These are phyloP conservation scores for Dendroctonus ponderosae DNA, from an alignment of 1,140 invertebrate species.

Conservation along the genomic window DNA sequence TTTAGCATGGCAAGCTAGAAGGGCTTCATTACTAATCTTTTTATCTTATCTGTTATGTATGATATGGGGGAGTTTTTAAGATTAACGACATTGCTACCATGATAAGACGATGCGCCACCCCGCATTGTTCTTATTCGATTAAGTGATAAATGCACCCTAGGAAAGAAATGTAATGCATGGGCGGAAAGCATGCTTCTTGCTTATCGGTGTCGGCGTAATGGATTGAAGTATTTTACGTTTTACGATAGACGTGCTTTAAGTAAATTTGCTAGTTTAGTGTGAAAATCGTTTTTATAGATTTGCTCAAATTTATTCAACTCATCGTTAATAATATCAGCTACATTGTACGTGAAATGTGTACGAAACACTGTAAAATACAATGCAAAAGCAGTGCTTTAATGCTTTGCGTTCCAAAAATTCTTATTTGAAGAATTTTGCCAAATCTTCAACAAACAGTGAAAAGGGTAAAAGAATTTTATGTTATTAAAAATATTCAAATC, in stretches of 20 bases:
- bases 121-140: slow-evolving; percentile 13
- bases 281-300: no score
- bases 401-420: no score
- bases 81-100: neutral
- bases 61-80: neutral
- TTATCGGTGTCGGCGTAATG: slow-evolving; percentile 13
- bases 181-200: slow-evolving; percentile 18
- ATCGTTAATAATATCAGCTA: no score
- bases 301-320: no score
- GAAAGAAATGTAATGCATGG: slow-evolving; percentile 16
- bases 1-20: no score
- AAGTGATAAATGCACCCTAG: slow-evolving; percentile 17
- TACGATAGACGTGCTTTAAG: neutral
- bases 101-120: neutral
- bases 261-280: neutral
- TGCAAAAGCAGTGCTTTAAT: no score
- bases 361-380: no score
- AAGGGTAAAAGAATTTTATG: no score
- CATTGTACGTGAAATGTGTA: no score
- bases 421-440: no score
- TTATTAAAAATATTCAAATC: no score
- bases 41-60: slow-evolving; percentile 4
- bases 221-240: slow-evolving; percentile 6
- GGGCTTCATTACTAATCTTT: neutral
- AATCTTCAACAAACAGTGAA: no score